Evolutionary conservation across 2,888 invertebrate genomes (phyloP), one percentile per base, ranked within the genome.

Genomic region (Hedychridium roseum): DNA sequence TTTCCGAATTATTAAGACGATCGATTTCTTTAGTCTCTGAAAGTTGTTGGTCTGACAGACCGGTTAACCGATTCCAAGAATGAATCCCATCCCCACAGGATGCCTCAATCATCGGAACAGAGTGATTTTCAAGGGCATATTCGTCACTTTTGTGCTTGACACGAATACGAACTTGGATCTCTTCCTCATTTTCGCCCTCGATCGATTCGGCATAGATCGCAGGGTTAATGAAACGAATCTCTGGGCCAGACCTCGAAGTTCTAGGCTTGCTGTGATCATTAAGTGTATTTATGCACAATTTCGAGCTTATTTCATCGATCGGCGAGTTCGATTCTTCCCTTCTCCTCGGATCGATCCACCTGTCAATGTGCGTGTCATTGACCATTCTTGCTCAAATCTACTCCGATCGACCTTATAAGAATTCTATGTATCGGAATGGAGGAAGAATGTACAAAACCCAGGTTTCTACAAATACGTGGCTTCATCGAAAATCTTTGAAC

Each of bases 121-220:
- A 9, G 9, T 9, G 23, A 23, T 5, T 5, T 23, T 5, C 9
- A 9, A 23, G 5, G 9, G 5, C 23, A 23, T 9, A 23, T 6
- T 9, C n/a, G n/a, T 23, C 23, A 23, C 23, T 23, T 6, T 26
- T 28, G 11, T 1, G 17, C 6, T 17, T n/a, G 2, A 38, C 4
- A 9, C 21, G 60, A 59, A 59, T 49, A 32, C 49, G 50, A 20
- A 48, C 21, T 12, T 32, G 7, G 1, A 50, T 31, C 23, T 59
- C 58, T 2, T 61, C 57, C 7, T 64, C 43, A 58, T 76, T 81
- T 26, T 80, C 76, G 1, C 79, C 62, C 47, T 81, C 79, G 0
- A 82, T 74, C 0, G 81, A 79, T 67, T 86, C 86, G 1, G 85
- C 81, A 54, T 82, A 85, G 54, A 86, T 85, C 3, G 86, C 85